Evolutionary conservation across 2,113 vertebrate species (phyloP).

Genomic region (Ceyx melanurus): DNA sequence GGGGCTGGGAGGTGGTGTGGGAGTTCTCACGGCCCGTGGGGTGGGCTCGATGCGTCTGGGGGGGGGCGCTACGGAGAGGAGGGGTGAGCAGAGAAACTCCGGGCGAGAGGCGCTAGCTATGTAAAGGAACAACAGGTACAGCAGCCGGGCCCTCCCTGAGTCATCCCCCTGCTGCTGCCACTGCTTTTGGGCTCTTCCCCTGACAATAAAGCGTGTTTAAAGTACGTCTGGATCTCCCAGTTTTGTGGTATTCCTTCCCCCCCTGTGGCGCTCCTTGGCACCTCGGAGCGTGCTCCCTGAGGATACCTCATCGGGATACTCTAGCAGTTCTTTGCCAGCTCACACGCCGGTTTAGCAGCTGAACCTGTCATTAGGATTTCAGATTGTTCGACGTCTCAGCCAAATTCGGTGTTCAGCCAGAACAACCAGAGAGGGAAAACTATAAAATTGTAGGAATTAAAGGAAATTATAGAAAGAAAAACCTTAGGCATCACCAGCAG

Average conservation of each 20-base stretch:
- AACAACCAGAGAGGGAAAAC: background rate
- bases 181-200: background rate
- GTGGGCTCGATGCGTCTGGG: rapidly evolving
- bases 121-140: rapidly evolving
- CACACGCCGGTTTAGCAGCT: background rate
- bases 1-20: too few species aligned
- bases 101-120: background rate
- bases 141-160: rapidly evolving
- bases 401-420: background rate
- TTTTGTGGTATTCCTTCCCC: rapidly evolving
- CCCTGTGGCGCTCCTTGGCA: background rate
- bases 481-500: background rate
- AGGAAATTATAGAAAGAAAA: background rate
- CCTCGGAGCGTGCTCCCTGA: rapidly evolving
- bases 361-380: background rate
- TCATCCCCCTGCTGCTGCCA: rapidly evolving
- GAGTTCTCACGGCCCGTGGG: background rate
- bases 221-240: rapidly evolving
- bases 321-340: background rate
- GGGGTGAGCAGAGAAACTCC: too few species aligned
- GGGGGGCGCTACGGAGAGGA: rapidly evolving
- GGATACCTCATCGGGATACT: background rate
- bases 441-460: background rate
- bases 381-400: background rate
- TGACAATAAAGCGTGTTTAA: background rate